phyloP scores from a whole-genome alignment of 2,113 vertebrate species.

The Rhizomys pruinosus region DNA sequence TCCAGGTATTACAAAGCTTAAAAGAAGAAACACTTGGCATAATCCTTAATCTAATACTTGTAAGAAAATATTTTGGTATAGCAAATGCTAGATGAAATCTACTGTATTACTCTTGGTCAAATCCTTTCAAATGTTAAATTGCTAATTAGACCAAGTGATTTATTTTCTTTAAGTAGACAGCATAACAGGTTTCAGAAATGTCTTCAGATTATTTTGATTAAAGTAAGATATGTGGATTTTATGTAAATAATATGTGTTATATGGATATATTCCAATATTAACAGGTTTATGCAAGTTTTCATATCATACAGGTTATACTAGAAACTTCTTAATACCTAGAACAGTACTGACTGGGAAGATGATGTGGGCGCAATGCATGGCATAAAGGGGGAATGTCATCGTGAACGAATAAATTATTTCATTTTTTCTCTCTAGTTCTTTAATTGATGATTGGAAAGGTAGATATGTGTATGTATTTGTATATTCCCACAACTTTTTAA shows the following conservation, averaged over 20 bases:
- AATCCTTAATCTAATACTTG: conserved; percentile 63
- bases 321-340: conserved; percentile 47
- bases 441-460: neutral
- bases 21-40: conserved; percentile 57
- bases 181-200: conserved; percentile 43
- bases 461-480: neutral
- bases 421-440: conserved; percentile 36
- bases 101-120: neutral
- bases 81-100: conserved; percentile 40
- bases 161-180: conserved; percentile 15
- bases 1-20: conserved; percentile 13
- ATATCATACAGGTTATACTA: neutral
- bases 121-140: conserved; percentile 66
- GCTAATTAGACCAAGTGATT: conserved; percentile 62
- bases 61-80: conserved; percentile 61
- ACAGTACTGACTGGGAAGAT: conserved; percentile 4
- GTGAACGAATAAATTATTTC: conserved; percentile 1
- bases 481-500: neutral
- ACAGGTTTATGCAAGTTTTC: no score
- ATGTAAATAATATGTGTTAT: conserved; percentile 25
- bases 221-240: neutral
- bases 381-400: neutral
- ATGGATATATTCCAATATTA: no score
- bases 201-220: conserved; percentile 53
- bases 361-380: neutral